A percentile compares a stretch with the other conserved stretches of the same genome.
These are phyloP conservation scores for Hemibagrus guttatus DNA, from an alignment of 2,797 vertebrate species.

Conservation along the genomic window DNA sequence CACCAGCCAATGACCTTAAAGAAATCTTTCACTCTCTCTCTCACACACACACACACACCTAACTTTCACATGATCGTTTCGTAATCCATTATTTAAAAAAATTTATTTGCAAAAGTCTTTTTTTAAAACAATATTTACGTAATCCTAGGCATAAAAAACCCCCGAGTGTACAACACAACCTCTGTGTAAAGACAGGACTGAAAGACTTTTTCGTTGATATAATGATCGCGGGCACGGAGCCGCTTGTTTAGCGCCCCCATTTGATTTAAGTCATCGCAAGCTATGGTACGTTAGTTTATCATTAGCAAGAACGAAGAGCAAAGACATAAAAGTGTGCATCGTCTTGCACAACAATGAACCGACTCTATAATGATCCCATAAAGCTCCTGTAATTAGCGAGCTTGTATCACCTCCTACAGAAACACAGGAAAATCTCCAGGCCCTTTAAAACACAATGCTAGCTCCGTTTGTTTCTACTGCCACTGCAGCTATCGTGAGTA, in stretches of 20 bases:
- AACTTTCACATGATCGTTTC: no score
- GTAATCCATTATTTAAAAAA: no score
- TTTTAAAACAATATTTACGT: no score
- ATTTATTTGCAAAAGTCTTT: no score
- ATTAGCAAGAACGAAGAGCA: not conserved
- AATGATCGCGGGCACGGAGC: not conserved
- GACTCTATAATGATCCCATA: not conserved
- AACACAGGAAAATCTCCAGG: no score
- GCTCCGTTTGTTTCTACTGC: no score
- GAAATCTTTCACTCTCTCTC: no score
- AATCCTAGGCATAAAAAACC: not conserved
- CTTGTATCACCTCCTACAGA: no score
- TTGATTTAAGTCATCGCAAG: not conserved
- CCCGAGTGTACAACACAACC: not conserved
- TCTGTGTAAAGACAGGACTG: not conserved
- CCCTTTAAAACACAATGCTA: no score
- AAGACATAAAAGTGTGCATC: not conserved
- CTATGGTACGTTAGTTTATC: not conserved
- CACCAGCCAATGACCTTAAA: constrained; percentile 13
- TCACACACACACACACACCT: not conserved
- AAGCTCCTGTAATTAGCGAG: constrained; percentile 2
- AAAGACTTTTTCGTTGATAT: no score
- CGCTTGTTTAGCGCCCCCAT: constrained; percentile 6
- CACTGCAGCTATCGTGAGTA: not conserved
- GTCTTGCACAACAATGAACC: not conserved